Base-by-base conservation (phyloP, 1,140 invertebrate species). In the Rhopalosiphum maidis region DNA sequence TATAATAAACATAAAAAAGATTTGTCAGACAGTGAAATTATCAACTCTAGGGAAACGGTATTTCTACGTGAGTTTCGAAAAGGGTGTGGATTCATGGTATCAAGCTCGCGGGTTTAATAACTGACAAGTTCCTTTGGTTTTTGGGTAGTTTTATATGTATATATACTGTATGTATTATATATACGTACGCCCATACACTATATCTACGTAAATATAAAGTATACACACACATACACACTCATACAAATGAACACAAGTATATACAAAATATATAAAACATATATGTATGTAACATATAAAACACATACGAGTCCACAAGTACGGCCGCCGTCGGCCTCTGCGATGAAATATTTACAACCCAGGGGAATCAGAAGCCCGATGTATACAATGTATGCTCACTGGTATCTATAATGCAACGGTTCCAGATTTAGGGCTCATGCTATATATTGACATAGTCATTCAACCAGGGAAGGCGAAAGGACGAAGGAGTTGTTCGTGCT, bases 261-360 rank as follows among this genome's bases (percentile, higher is more conserved):
- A 35, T 37, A 54, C n/a, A 54, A 54, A 1, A n/a, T 48, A 51
- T 85, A n/a, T n/a, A n/a, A n/a, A n/a, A n/a, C n/a, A 25, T 83
- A 41, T 85, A 43, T 43, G 22, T 5, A 41, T 85, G 41, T 85
- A 85, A 85, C 22, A 41, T 21, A 85, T 37, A 43, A 41, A 41
- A 37, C 87, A 89, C 37, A 89, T 30, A 89, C 88, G 15, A 87
- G 85, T 87, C 43, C 85, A 51, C 48, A 25, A 92, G 35, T 25
- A 82, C 68, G 30, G 54, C 35, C 41, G 46, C 90, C 82, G 82
- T 51, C n/a, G 82, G 82, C 48, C 91, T 82, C 46, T 11, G 82
- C 35, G 91, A 93, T 93, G 91, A 93, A 93, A 93, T 93, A 93
- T 93, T 93, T 93, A 93, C 91, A 85, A 55, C 91, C 91, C 91